A percentile compares a stretch with the other conserved stretches of the same genome.
phyloP scores from a whole-genome alignment of 64 coral and sea anemone genomes.

The Montipora efflorescens region DNA sequence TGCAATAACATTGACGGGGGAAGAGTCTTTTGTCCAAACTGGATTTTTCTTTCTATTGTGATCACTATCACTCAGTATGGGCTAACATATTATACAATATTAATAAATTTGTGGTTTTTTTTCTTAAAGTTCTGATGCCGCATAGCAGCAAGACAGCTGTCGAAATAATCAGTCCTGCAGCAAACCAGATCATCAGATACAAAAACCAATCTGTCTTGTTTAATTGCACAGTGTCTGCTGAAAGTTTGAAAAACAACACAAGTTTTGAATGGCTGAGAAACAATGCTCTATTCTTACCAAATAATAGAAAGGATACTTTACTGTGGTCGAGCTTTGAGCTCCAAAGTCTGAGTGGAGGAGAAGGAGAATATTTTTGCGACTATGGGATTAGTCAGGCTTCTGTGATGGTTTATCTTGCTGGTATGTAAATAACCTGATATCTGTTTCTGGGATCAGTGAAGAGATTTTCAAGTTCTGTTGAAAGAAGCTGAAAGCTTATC shows the following conservation, averaged over 20 bases:
- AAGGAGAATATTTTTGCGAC: background rate
- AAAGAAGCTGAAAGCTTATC: too few relatives aligned
- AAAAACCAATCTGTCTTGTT: constrained; percentile 36
- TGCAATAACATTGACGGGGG: too few relatives aligned
- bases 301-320: background rate
- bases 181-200: constrained; percentile 22
- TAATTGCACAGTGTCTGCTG: constrained; percentile 15
- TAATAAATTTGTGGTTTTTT: background rate
- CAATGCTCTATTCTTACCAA: background rate
- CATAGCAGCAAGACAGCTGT: background rate
- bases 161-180: constrained; percentile 20
- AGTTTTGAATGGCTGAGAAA: background rate
- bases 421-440: background rate
- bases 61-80: too few relatives aligned
- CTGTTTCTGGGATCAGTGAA: background rate
- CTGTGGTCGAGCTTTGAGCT: constrained; percentile 40
- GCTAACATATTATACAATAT: too few relatives aligned
- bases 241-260: background rate
- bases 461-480: too few relatives aligned
- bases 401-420: background rate
- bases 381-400: background rate
- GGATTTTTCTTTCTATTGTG: too few relatives aligned
- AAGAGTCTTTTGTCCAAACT: too few relatives aligned
- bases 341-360: background rate
- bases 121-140: background rate